Percentiles rank a stretch among this genome's conserved stretches.
These are phyloP conservation scores for Melinopterus prodromus DNA, from an alignment of 2,888 invertebrate genomes.

Conservation along the genomic window DNA sequence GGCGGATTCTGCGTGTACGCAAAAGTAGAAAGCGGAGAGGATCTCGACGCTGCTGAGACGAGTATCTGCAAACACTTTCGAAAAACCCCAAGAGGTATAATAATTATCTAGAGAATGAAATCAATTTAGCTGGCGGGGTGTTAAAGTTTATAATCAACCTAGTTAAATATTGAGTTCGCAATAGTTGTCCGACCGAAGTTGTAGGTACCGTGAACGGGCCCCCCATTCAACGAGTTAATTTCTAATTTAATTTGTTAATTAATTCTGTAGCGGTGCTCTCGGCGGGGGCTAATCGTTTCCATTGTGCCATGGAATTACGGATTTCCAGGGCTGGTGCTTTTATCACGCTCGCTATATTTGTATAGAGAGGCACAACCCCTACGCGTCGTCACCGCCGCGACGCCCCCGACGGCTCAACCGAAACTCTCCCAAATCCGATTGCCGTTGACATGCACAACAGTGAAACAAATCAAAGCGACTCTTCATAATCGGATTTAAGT, in stretches of 20 bases:
- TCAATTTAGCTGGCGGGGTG: slow-evolving; percentile 10
- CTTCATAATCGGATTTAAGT: neutral
- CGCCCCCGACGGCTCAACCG: slow-evolving; percentile 36
- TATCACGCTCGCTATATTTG: slow-evolving; percentile 46
- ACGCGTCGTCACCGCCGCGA: slow-evolving; percentile 33
- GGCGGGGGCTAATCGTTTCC: slow-evolving; percentile 60
- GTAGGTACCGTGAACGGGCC: slow-evolving; percentile 26
- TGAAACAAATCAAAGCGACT: neutral
- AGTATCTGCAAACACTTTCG: neutral
- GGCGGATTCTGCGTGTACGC: neutral
- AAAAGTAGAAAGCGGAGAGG: neutral
- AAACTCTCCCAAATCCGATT: neutral
- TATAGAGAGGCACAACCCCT: slow-evolving; percentile 48
- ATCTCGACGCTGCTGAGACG: neutral
- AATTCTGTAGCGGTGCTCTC: slow-evolving; percentile 59
- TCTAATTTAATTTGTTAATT: slow-evolving; percentile 66
- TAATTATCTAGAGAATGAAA: neutral
- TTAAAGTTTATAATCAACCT: slow-evolving; percentile 39
- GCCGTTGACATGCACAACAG: neutral
- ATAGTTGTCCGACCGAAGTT: slow-evolving; percentile 37
- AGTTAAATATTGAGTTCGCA: slow-evolving; percentile 41
- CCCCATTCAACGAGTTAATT: slow-evolving; percentile 63
- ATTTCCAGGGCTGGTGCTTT: slow-evolving; percentile 49
- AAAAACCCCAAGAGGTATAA: neutral
- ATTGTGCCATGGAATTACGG: slow-evolving; percentile 59